Base-by-base conservation (phyloP, 2,888 invertebrate genomes). In the Andrena bucephala region DNA sequence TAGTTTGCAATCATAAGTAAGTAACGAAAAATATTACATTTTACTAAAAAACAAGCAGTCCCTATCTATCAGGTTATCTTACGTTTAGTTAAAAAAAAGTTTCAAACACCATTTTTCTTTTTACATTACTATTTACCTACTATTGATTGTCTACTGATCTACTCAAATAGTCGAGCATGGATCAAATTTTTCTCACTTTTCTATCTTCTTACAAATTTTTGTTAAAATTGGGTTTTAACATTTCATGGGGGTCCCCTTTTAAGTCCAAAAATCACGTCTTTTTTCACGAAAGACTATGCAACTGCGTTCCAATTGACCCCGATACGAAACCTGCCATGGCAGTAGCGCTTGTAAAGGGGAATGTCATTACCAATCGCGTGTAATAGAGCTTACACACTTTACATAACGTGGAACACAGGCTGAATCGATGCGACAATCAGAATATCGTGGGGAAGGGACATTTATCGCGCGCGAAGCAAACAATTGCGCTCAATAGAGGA, bases 281-380 rank as follows among this genome's bases (percentile, higher is more conserved):
- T 50, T 66, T 36, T 50, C 8, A 10, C 8, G 33, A 4, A 29
- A 60, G 27, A 27, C 57, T 16, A 62, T 60, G 67, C 20, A 57
- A 63, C 57, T 68, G 48, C 13, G n/a, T 31, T 29, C 10, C 76
- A 71, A 85, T 77, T 80, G 75, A 75, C n/a, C 48, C 20, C 62
- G n/a, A 48, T 24, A 24, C 20, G 33, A 71, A 60, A 71, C 8
- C 68, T 54, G 29, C 8, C 8, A 27, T 5, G 24, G n/a, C 65
- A 68, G 70, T 60, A 20, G 33, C 10, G 70, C 33, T 74, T 6
- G 33, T 52, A 62, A 57, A 62, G 62, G 42, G 20, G 31, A 77
- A 85, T 77, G 75, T 69, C 59, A 76, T 76, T 71, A 78, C 6
- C 63, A 69, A 74, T 84, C 59, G 66, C 2, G 24, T 0, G 31